phyloP scores from a whole-genome alignment of 1,140 invertebrate genomes.

The Zaprionus lachaisei region DNA sequence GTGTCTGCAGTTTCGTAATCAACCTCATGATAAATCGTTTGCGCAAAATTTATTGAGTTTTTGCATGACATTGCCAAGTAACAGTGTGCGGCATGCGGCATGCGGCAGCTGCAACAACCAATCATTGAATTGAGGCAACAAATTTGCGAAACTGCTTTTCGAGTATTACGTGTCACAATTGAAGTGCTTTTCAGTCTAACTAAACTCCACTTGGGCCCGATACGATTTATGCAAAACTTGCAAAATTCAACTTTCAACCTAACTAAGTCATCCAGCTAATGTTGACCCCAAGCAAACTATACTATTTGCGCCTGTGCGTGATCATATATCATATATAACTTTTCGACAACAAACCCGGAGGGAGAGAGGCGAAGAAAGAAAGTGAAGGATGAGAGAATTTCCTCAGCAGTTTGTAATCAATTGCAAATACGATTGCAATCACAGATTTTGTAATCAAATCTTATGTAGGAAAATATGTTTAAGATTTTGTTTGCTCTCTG shows the following conservation, averaged over 20 bases:
- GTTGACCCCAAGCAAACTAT: not conserved
- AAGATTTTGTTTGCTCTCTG: slow-evolving; percentile 6
- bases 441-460: slow-evolving; percentile 10
- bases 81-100: slow-evolving; percentile 22
- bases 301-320: not conserved
- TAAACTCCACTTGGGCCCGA: not conserved
- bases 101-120: slow-evolving; percentile 62
- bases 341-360: not conserved
- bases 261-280: not conserved
- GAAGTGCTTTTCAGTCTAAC: slow-evolving; percentile 8
- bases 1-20: slow-evolving; percentile 81
- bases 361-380: not conserved
- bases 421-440: slow-evolving; percentile 12
- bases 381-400: not conserved
- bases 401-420: not conserved
- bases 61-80: slow-evolving; percentile 71
- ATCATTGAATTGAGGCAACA: slow-evolving; percentile 27
- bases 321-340: not conserved
- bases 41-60: slow-evolving; percentile 80
- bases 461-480: not conserved
- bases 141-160: slow-evolving; percentile 7
- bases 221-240: not conserved
- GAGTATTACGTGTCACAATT: slow-evolving; percentile 12
- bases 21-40: slow-evolving; percentile 81
- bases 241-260: not conserved